A percentile compares a stretch with the other conserved stretches of the same genome.
Evolutionary conservation across 2,888 invertebrate genomes (phyloP).

Genomic region (Chrysodeixis includens): DNA sequence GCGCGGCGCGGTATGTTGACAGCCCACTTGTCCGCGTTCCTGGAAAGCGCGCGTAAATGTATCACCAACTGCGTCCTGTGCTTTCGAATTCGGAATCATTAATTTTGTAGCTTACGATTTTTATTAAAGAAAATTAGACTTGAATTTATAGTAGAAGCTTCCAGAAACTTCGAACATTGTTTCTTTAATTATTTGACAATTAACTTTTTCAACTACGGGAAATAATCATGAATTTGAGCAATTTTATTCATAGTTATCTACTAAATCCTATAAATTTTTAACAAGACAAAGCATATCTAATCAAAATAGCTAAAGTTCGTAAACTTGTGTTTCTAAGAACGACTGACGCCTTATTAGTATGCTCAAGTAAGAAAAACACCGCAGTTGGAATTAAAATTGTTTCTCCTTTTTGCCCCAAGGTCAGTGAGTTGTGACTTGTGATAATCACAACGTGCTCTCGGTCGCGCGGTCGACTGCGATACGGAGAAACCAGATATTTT

Average conservation of each 20-base stretch:
- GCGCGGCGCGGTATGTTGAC: slow-evolving; percentile 46
- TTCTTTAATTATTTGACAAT: not conserved
- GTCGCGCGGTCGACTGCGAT: slow-evolving; percentile 65
- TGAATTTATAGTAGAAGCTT: not conserved
- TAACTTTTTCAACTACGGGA: not conserved
- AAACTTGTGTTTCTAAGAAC: slow-evolving; percentile 66
- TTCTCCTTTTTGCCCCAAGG: slow-evolving; percentile 86
- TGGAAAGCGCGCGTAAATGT: slow-evolving; percentile 56
- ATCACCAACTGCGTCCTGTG: slow-evolving; percentile 50
- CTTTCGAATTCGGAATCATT: slow-evolving; percentile 34
- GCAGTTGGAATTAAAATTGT: slow-evolving; percentile 80
- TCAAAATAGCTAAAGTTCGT: slow-evolving; percentile 42
- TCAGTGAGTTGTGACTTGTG: slow-evolving; percentile 81
- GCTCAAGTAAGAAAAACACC: slow-evolving; percentile 76
- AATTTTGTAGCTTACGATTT: slow-evolving; percentile 10
- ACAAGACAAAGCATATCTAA: slow-evolving; percentile 33
- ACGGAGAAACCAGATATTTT: slow-evolving; percentile 79
- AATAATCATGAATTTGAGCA: slow-evolving; percentile 8
- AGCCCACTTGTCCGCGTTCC: slow-evolving; percentile 57
- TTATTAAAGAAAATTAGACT: not conserved
- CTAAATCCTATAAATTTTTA: slow-evolving; percentile 9
- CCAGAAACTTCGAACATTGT: not conserved
- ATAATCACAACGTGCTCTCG: slow-evolving; percentile 76
- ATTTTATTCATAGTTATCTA: slow-evolving; percentile 23
- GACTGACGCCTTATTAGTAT: slow-evolving; percentile 75